A percentile compares a stretch with the other conserved stretches of the same genome.
Evolutionary conservation across 2,113 vertebrate species (phyloP).

Genomic region (Felis chaus): DNA sequence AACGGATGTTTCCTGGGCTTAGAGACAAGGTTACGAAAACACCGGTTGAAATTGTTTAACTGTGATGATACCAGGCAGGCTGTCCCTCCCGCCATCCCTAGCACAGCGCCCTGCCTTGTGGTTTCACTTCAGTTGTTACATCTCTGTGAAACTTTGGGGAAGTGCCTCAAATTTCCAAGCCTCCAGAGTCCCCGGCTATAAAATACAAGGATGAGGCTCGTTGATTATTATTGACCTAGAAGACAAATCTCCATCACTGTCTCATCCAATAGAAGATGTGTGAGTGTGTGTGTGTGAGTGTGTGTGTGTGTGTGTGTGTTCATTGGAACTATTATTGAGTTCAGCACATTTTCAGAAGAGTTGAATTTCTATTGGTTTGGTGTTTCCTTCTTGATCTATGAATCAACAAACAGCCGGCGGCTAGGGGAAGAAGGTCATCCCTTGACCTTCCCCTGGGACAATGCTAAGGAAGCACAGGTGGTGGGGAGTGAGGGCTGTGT

Average conservation of each 20-base stretch:
- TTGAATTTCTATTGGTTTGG: background rate
- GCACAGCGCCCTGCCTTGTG: fast-evolving
- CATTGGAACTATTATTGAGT: background rate
- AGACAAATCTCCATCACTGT: background rate
- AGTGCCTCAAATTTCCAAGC: background rate
- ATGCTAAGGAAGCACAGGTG: background rate
- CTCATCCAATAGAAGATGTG: background rate
- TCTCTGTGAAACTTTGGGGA: background rate
- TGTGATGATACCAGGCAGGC: background rate
- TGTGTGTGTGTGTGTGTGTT: background rate
- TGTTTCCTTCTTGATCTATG: background rate
- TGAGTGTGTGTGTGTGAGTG: too few species aligned
- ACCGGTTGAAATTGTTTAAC: background rate
- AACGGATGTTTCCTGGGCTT: background rate
- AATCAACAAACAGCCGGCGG: background rate
- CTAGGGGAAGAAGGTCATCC: background rate
- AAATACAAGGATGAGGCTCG: background rate
- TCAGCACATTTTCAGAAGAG: slow-evolving; percentile 25
- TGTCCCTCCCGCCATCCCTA: background rate
- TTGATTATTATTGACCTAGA: background rate
- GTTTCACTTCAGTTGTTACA: background rate
- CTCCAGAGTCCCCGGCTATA: background rate
- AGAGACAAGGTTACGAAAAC: background rate
- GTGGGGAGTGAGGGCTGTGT: too few species aligned
- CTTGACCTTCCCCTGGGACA: background rate